Evolutionary conservation across 2,888 invertebrate species (phyloP), one percentile per base, ranked within the genome.

Genomic region (Drosophila dives): DNA sequence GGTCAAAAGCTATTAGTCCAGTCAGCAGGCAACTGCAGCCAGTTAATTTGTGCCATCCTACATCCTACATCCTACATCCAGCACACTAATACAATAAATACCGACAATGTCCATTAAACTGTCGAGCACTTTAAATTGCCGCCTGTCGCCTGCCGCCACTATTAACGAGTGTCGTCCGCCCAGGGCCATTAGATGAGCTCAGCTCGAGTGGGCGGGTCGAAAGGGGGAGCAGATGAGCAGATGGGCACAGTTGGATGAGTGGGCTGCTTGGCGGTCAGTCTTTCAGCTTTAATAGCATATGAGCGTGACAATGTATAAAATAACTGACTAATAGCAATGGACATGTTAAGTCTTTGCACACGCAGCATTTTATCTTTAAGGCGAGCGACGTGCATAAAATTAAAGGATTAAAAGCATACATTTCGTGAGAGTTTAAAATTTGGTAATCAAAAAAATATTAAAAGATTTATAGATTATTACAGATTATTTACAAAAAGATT

Each of bases 21-120:
- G 53, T 15, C 50, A n/a, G 26, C 50, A 23, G 45, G 11, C 38
- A 36, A 12, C 50, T 40, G 56, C 50, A 32, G 63, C 50, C 17
- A n/a, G 49, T 51, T 66, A 53, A 66, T 72, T 69, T 64, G 65
- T 59, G 75, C 54, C 63, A 61, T 70, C 50, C 63, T n/a, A 26
- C n/a, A 66, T 62, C 56, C 71, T 76, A 84, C 75, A 79, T 77
- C 50, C 63, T 17, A 26, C n/a, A 66, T 60, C 56, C 71, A 79
- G 82, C 75, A 79, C 76, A 45, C 45, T 79, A 83, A 86, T 83
- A 75, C 89, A 86, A 86, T 86, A 84, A 86, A 89, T 84, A 81
- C 74, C 59, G 67, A 58, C 83, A 77, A 76, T 73, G 64, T 85
- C 81, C 87, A 89, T 86, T 86, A 89, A 78, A 70, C 86, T 75